Conservation (phyloP, 2,113 vertebrate genomes). For the Todiramphus saurophagus region DNA sequence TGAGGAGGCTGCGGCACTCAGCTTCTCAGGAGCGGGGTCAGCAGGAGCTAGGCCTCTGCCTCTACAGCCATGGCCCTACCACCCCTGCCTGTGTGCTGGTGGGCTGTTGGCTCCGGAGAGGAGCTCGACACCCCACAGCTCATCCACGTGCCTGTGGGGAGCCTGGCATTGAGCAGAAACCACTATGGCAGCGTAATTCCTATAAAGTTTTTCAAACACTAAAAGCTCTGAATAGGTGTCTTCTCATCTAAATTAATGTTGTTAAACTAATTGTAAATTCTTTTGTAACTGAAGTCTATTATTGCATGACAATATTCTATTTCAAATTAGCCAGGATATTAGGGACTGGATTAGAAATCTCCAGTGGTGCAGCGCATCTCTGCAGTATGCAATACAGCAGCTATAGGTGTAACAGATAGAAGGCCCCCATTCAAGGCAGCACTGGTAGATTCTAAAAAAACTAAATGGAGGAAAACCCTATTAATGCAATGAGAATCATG, state of each 20-base stretch:
- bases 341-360: not conserved
- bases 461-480: not conserved
- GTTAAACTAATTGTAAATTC: not conserved
- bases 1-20: not conserved
- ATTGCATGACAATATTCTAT: not conserved
- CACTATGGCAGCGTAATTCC: accelerated
- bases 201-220: not conserved
- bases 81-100: accelerated
- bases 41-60: not conserved
- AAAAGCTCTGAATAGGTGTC: not conserved
- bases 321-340: not conserved
- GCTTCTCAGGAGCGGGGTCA: accelerated
- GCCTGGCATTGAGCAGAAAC: not conserved
- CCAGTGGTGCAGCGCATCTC: not conserved
- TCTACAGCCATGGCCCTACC: accelerated
- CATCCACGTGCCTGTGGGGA: not conserved
- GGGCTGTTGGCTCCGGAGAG: not conserved
- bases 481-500: not conserved
- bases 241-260: not conserved
- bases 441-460: not conserved
- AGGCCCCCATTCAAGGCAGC: not conserved
- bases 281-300: not conserved
- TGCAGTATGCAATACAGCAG: accelerated
- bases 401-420: not conserved
- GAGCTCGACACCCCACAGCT: accelerated